Conservation (phyloP, 2,113 vertebrate genomes). For the Cryptotis parvus region DNA sequence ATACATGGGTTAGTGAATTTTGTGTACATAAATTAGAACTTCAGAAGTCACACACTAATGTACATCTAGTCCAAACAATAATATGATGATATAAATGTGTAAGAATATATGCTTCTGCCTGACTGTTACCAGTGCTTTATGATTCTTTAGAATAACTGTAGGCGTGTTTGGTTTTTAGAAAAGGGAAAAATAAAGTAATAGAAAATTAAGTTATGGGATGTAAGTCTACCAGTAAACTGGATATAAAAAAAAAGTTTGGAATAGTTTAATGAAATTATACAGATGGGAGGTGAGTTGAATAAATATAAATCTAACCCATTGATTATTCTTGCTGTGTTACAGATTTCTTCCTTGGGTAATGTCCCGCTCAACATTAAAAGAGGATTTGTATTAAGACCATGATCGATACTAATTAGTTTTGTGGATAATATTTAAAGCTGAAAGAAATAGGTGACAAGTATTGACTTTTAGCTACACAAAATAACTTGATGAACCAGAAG, state of each 20-base stretch:
- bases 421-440: neutral
- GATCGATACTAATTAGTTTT: neutral
- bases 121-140: neutral
- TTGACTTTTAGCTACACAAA: slow-evolving; percentile 2
- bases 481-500: neutral
- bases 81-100: neutral
- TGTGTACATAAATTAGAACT: neutral
- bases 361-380: neutral
- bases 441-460: neutral
- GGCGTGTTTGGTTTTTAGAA: neutral
- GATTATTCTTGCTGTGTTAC: neutral
- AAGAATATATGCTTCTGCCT: neutral
- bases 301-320: neutral
- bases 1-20: neutral
- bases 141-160: slow-evolving; percentile 17
- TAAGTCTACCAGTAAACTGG: neutral
- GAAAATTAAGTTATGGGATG: neutral
- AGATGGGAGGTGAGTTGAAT: neutral
- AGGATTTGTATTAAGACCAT: neutral
- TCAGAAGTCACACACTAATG: neutral
- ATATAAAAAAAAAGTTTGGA: neutral
- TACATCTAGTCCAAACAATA: neutral
- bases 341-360: neutral
- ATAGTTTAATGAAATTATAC: neutral
- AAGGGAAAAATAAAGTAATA: neutral